phyloP scores from a whole-genome alignment of 2,797 vertebrate genomes.

The Sebastes ruberrimus region DNA sequence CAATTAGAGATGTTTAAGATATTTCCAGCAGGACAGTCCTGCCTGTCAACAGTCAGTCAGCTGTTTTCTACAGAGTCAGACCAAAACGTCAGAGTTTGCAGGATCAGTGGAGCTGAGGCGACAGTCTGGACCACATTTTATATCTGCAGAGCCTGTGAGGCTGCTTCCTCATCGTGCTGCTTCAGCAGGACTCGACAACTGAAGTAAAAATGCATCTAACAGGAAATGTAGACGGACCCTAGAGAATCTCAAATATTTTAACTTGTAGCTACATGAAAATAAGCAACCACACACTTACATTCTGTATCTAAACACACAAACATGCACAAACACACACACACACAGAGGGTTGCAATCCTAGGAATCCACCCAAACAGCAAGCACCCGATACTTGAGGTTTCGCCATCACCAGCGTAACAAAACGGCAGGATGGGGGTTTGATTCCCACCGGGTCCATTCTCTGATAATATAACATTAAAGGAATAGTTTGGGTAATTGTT shows the following conservation, averaged over 20 bases:
- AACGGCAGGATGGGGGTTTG: not conserved
- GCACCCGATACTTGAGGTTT: not conserved
- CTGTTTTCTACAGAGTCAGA: not conserved
- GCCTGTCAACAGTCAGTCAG: conserved; percentile 4
- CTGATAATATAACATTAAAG: not conserved
- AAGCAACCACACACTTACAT: not conserved
- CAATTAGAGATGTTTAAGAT: conserved; percentile 2
- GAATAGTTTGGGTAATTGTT: not conserved
- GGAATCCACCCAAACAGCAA: not conserved
- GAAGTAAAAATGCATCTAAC: not conserved
- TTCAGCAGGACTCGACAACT: not conserved
- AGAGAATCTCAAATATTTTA: not conserved
- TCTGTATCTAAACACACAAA: not conserved
- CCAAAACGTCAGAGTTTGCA: conserved; percentile 4
- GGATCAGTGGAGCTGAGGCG: not conserved
- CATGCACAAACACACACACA: not conserved
- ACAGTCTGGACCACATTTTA: not conserved
- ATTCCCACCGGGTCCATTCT: not conserved
- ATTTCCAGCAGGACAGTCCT: conserved; percentile 10
- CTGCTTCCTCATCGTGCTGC: not conserved
- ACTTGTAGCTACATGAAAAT: not conserved
- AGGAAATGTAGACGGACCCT: not conserved
- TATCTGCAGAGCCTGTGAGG: not conserved
- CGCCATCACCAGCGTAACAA: not conserved
- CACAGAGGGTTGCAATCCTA: not conserved